phyloP scores from a whole-genome alignment of 1,140 invertebrate species.

The Brachionus plicatilis region DNA sequence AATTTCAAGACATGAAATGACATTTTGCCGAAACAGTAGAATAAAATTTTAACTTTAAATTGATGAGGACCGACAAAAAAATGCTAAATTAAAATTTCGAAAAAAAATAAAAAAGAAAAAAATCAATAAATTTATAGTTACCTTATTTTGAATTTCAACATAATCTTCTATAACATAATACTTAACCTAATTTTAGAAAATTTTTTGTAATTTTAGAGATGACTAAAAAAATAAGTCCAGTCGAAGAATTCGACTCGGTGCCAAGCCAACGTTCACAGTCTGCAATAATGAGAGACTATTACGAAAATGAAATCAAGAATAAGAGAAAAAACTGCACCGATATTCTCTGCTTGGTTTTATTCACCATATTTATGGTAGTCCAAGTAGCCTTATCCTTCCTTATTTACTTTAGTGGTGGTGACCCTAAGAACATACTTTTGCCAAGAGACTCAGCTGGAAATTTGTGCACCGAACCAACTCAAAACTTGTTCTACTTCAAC shows the following conservation, averaged over 20 bases:
- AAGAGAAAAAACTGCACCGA: constrained; percentile 36
- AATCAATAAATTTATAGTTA: neutral
- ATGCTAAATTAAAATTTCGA: neutral
- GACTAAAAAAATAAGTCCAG: constrained; percentile 26
- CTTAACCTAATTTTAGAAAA: neutral
- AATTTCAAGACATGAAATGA: neutral
- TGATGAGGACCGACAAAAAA: neutral
- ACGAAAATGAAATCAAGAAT: neutral
- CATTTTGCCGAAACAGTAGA: neutral
- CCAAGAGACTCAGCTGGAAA: constrained; percentile 5
- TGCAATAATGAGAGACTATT: constrained; percentile 4
- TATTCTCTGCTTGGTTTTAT: neutral
- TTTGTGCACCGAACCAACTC: neutral
- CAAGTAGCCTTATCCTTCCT: neutral
- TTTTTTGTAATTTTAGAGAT: constrained; percentile 19
- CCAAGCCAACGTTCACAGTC: neutral
- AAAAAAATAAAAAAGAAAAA: neutral
- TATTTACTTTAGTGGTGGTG: constrained; percentile 10
- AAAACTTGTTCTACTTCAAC: constrained; percentile 25
- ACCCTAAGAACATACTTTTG: neutral
- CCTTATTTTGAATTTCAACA: neutral
- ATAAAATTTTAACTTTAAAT: neutral
- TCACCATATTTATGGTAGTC: neutral
- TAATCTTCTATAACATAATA: constrained; percentile 6
- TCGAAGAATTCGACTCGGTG: constrained; percentile 7